Base-by-base conservation (phyloP, 1,140 invertebrate genomes). In the Leptinotarsa defecta region DNA sequence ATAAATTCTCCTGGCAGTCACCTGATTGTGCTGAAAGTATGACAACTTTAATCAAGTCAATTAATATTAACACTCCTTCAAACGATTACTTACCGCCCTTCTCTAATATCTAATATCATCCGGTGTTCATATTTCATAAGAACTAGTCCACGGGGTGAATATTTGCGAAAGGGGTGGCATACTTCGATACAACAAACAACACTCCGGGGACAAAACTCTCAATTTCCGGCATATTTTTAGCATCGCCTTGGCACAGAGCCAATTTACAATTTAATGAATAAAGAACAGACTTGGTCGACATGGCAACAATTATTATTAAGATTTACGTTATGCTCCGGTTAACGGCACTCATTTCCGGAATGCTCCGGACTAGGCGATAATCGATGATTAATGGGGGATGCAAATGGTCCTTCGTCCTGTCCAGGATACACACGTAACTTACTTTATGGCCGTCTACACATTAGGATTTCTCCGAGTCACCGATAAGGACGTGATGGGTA, bases 251-350 rank as follows among this genome's bases (percentile, higher is more conserved):
- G 52, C 52, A 19, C 52, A 19, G 52, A 57, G 4, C 17, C 52
- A 57, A 57, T 57, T 57, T 8, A 57, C 13, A 57, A 57, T 57
- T 34, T 68, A 68, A 68, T 76, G 75, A 76, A 73, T 76, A 69
- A 76, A 76, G 71, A 73, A 74, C 71, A 49, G 24, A 63, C 22
- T 63, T 19, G 61, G 74, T 57, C 61, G 74, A 71, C 70, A 71
- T 64, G 62, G 65, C 64, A 64, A 76, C 75, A 76, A 76, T 76
- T 76, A 76, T 76, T 76, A 76, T 70, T 76, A 76, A 76, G 75
- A 76, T 76, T 76, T 73, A 76, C 71, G 68, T 62, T 62, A 64
- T 68, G 71, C 71, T 76, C 65, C 27, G 68, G 62, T 76, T 73
- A 76, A 76, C 75, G 71, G 71, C 48, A 68, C 62, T 71, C 72